Percentiles rank a stretch among this genome's conserved stretches.
phyloP scores from a whole-genome alignment of 2,797 vertebrate genomes.

The Spinibarbus caldwelli region DNA sequence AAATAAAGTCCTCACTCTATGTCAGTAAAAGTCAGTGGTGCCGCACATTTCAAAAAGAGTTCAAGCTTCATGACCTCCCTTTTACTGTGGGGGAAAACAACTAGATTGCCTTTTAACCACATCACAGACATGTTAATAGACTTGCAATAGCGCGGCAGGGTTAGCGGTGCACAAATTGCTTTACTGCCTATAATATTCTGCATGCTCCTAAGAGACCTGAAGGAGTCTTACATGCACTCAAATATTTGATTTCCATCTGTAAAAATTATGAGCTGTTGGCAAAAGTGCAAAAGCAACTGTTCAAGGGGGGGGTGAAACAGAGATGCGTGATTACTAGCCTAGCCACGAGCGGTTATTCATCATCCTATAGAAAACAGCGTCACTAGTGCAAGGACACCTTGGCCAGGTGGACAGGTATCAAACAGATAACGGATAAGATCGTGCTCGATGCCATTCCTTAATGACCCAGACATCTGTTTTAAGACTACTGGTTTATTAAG shows the following conservation, averaged over 20 bases:
- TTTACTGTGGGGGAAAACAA: slow-evolving; percentile 29
- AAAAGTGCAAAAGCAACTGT: slow-evolving; percentile 26
- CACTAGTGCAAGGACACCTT: slow-evolving; percentile 36
- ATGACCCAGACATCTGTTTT: slow-evolving; percentile 17
- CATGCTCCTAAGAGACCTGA: slow-evolving; percentile 29
- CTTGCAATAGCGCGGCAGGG: slow-evolving; percentile 10
- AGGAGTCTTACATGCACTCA: slow-evolving; percentile 20
- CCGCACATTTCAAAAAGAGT: slow-evolving; percentile 11
- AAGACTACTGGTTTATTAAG: neutral
- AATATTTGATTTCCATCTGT: slow-evolving; percentile 49
- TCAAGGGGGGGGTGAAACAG: slow-evolving; percentile 1
- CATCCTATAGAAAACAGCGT: neutral
- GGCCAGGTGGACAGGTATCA: slow-evolving; percentile 19
- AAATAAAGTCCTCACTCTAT: slow-evolving; percentile 15
- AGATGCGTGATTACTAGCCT: slow-evolving; percentile 8
- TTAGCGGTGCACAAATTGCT: slow-evolving; percentile 51
- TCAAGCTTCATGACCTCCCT: slow-evolving; percentile 23
- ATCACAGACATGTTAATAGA: slow-evolving; percentile 50
- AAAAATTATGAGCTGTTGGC: slow-evolving; percentile 48
- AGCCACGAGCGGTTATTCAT: slow-evolving; percentile 38
- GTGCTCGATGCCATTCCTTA: neutral
- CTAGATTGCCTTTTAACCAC: slow-evolving; percentile 49
- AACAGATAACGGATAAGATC: slow-evolving; percentile 12
- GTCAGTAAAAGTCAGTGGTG: slow-evolving; percentile 25
- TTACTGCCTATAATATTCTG: slow-evolving; percentile 39